Evolutionary conservation across 1,140 invertebrate species (phyloP).

Genomic region (Diuraphis noxia): DNA sequence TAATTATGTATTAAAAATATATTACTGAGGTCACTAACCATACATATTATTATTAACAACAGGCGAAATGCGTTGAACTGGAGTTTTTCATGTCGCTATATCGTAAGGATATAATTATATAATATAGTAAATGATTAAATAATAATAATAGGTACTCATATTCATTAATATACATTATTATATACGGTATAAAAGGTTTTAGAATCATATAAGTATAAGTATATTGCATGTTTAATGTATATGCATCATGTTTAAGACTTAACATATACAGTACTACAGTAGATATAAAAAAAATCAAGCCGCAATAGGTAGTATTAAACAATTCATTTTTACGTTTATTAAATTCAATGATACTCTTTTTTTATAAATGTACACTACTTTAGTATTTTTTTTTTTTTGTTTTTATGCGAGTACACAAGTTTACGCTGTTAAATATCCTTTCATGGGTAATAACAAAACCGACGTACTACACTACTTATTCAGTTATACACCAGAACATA

Average conservation of each 20-base stretch:
- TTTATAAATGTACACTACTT: background rate
- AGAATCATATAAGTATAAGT: too few species aligned
- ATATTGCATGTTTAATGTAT: too few species aligned
- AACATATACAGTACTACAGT: too few species aligned
- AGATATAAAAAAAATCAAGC: too few species aligned
- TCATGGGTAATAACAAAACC: background rate
- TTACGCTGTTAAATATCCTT: background rate
- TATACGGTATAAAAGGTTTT: too few species aligned
- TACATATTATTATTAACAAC: background rate
- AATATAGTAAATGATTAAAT: too few species aligned
- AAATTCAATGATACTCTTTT: background rate
- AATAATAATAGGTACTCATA: too few species aligned
- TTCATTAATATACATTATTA: too few species aligned
- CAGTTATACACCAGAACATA: background rate
- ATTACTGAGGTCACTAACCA: background rate
- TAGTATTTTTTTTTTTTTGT: background rate
- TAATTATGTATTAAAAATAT: background rate
- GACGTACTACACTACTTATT: background rate
- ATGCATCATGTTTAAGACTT: too few species aligned
- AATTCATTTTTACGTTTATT: background rate
- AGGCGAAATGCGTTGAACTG: background rate
- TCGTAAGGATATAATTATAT: background rate
- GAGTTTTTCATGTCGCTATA: background rate
- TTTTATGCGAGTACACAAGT: background rate
- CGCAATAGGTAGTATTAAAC: too few species aligned